Percentiles rank a stretch among this genome's conserved stretches.
These are phyloP conservation scores for Micoletzkya japonica DNA, from an alignment of 2,888 invertebrate genomes.

Conservation along the genomic window DNA sequence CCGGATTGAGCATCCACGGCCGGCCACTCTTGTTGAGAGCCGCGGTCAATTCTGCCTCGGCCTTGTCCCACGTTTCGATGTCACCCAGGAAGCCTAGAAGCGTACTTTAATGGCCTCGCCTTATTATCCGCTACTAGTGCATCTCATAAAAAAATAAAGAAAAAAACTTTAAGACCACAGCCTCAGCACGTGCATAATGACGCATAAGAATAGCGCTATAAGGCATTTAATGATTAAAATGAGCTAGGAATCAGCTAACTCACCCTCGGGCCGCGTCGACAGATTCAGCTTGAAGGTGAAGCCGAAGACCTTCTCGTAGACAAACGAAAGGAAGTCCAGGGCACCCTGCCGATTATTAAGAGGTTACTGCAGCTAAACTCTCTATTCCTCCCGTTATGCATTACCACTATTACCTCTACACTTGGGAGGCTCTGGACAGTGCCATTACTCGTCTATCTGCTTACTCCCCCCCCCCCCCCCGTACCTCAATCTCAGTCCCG, in stretches of 20 bases:
- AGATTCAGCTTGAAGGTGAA: slow-evolving; percentile 89
- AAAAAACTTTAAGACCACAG: no score
- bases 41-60: slow-evolving; percentile 72
- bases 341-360: slow-evolving; percentile 64
- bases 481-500: slow-evolving; percentile 52
- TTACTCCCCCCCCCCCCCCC: no score
- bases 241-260: slow-evolving; percentile 73
- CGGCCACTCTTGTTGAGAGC: slow-evolving; percentile 79
- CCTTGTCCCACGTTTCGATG: slow-evolving; percentile 58
- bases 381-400: not conserved
- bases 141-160: no score
- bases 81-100: slow-evolving; percentile 53
- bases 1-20: slow-evolving; percentile 79
- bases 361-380: not conserved
- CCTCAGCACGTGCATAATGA: no score
- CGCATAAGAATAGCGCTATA: no score
- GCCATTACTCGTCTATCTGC: no score
- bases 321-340: slow-evolving; percentile 84
- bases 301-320: slow-evolving; percentile 84
- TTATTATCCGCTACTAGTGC: not conserved
- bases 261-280: slow-evolving; percentile 86
- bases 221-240: no score
- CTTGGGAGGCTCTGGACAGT: no score
- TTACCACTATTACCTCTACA: no score
- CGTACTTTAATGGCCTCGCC: not conserved